Evolutionary conservation across 2,113 vertebrate species (phyloP), one percentile per base, ranked within the genome.

Genomic region (Pontoporia blainvillei): DNA sequence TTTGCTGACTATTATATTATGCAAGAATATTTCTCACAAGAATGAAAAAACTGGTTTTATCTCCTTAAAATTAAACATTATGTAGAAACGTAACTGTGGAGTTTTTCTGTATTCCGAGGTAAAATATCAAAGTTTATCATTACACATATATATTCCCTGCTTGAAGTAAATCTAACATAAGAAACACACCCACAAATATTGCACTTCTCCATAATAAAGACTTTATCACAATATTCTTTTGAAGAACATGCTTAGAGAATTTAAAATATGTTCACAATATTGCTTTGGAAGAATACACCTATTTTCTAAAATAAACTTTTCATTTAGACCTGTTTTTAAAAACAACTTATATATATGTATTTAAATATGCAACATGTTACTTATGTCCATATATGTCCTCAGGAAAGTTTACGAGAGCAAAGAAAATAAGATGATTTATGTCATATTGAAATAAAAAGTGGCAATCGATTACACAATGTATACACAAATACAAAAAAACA

Each of bases 361-460:
- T 59, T 39, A 61, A 95, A 69, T 69, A 94, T 71, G 34, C 39
- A 79, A 75, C 27, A 78, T 81, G 34, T 76, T 90, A 86, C 31
- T 81, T 92, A 90, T 66, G 18, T 62, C 64, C 39, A 87, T 11
- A 36, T n/a, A 96, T 85, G 85, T 84, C 71, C 79, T 95, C 90
- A 95, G 57, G 87, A 97, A 96, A 96, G 23, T 66, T 90, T 52
- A 54, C 52, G 44, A 97, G 20, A 92, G n/a, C 69, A 97, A 66
- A 83, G 36, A 81, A 95, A 71, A 71, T 17, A 94, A 95, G 34
- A 95, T 72, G 64, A 82, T 44, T 87, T 64, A 81, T 87, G 72
- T 82, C 91, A 90, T 62, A 92, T 13, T 85, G 36, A 98, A 96
- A 96, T 82, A 21, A 96, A 91, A 97, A 86, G 31, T 92, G 84